Base-by-base conservation (phyloP, 2,888 invertebrate species). In the Balanococcus diminutus region DNA sequence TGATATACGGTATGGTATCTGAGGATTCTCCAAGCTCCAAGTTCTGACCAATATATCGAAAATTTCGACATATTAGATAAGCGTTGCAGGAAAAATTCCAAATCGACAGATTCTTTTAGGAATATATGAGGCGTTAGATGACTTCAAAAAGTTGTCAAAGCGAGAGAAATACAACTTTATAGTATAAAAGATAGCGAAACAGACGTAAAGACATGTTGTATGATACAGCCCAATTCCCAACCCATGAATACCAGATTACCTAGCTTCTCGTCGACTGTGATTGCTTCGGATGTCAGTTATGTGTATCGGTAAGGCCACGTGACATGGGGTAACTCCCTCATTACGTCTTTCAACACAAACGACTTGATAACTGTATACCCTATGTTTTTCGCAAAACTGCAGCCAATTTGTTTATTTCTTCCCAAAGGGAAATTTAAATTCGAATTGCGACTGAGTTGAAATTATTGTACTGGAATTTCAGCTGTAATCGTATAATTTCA, bases 231-330 rank as follows among this genome's bases (percentile, higher is more conserved):
- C 84, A 84, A 84, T 84, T 84, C 84, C 84, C 84, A 84, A 46
- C 84, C 84, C 84, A 84, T 84, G 84, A 84, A 84, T 84, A 84
- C 84, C 11, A 84, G 84, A 84, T 84, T 84, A 84, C 84, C 84
- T 84, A 84, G 72, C 84, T 84, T 42, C 46, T 84, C 46, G 75
- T 72, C 42, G 84, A 84, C 75, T 42, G 72, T 75, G 84, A 84
- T 84, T 84, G 84, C 84, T 46, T 84, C 84, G 84, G 72, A 19
- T 84, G 72, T 84, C 72, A 46, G 72, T 22, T 72, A 75, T 42
- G 31, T 46, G 72, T 84, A 42, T 75, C 75, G 39, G 75, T 46
- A 79, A 42, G 84, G 75, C 84, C 84, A 67, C 84, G 84, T 84
- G 84, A 75, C 84, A 84, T 46, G 82, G 82, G 42, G 82, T 82